Conservation (phyloP, 2,888 invertebrate species). For the Colletes collaris region DNA sequence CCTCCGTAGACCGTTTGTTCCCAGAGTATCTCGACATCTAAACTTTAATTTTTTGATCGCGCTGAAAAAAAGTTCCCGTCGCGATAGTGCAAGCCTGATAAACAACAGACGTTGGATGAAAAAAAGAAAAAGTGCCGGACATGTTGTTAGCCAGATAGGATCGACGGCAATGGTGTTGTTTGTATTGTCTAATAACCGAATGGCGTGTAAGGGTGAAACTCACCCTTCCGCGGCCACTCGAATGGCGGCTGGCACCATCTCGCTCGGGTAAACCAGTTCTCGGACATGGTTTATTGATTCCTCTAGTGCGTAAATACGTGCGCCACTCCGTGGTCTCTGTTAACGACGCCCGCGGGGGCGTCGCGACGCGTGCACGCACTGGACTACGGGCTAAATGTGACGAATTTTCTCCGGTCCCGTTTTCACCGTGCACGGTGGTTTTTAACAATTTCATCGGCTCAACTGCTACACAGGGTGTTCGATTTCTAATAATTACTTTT, state of each 20-base stretch:
- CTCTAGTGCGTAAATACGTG: slow-evolving; percentile 71
- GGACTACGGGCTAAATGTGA: slow-evolving; percentile 43
- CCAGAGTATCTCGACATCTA: no score
- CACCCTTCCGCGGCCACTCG: slow-evolving; percentile 70
- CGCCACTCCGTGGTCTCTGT: slow-evolving; percentile 61
- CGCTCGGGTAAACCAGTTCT: slow-evolving; percentile 59
- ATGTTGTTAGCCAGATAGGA: slow-evolving; percentile 57
- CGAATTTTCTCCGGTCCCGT: slow-evolving; percentile 54
- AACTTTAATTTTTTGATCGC: no score
- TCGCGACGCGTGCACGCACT: slow-evolving; percentile 42
- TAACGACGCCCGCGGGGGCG: slow-evolving; percentile 65
- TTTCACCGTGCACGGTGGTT: not conserved
- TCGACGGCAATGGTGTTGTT: slow-evolving; percentile 63
- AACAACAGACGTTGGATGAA: not conserved
- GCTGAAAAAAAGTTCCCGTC: not conserved
- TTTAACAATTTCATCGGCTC: not conserved
- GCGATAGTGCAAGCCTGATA: slow-evolving; percentile 7
- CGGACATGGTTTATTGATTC: slow-evolving; percentile 76
- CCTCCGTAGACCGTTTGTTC: no score
- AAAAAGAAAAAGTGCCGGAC: slow-evolving; percentile 37
- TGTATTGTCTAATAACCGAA: slow-evolving; percentile 71
- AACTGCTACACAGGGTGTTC: no score
- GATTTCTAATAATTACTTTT: no score
- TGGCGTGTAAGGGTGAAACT: slow-evolving; percentile 50
- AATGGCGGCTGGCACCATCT: no score